Conservation (phyloP, 2,797 vertebrate genomes). For the Melanotaenia boesemani region DNA sequence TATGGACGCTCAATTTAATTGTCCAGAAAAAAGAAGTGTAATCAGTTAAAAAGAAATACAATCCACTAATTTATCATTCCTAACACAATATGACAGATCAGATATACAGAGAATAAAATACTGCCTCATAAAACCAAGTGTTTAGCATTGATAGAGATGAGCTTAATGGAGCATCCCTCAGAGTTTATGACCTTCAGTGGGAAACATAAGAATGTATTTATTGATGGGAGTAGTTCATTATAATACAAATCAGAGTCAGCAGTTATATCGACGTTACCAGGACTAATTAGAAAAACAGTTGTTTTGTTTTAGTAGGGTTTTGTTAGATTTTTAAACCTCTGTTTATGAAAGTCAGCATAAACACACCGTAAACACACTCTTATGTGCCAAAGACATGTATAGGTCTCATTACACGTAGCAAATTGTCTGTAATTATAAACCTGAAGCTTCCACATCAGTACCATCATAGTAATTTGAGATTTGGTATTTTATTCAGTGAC, state of each 20-base stretch:
- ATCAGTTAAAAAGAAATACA: neutral
- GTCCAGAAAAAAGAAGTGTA: neutral
- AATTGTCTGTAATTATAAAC: neutral
- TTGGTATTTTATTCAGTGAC: neutral
- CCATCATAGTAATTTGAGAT: neutral
- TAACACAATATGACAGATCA: neutral
- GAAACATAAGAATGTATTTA: conserved; percentile 1
- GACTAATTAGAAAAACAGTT: neutral
- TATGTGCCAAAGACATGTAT: neutral
- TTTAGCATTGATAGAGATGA: neutral
- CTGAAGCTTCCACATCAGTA: neutral
- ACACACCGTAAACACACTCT: neutral
- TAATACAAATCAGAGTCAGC: neutral
- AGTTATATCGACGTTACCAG: neutral
- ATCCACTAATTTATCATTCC: neutral
- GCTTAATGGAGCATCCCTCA: neutral
- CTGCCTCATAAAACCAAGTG: neutral
- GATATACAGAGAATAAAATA: neutral
- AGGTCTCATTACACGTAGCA: neutral
- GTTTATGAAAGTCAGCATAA: neutral
- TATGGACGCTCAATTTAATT: neutral
- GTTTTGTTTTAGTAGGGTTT: neutral
- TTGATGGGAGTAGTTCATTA: neutral
- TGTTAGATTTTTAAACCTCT: neutral
- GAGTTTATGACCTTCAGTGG: neutral